Conservation (phyloP, 2,797 vertebrate genomes). For the Cyprinodon diabolis region DNA sequence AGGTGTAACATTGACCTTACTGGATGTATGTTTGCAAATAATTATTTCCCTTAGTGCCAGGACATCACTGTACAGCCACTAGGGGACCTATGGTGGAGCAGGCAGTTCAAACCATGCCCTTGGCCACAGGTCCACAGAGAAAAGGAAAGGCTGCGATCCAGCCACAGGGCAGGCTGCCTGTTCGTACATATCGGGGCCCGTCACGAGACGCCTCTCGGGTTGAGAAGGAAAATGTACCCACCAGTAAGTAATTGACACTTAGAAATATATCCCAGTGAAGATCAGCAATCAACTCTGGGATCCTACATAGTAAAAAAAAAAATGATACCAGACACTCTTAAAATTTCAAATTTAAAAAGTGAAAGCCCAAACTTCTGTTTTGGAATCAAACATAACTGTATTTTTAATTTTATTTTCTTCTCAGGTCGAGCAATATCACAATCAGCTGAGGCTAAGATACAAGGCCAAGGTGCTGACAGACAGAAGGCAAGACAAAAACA, state of each 20-base stretch:
- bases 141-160: conserved; percentile 62
- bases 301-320: background rate
- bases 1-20: too few relatives aligned
- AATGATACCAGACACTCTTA: background rate
- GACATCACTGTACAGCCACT: conserved; percentile 84
- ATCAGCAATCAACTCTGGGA: background rate
- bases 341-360: background rate
- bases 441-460: conserved; percentile 67
- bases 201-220: conserved; percentile 69
- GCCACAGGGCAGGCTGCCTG: conserved; percentile 71
- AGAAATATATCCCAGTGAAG: background rate
- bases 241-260: conserved; percentile 47
- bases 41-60: conserved; percentile 69
- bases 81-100: conserved; percentile 96
- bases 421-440: conserved; percentile 60
- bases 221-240: conserved; percentile 64
- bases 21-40: background rate
- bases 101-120: conserved; percentile 92
- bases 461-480: conserved; percentile 84
- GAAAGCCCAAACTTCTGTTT: too few relatives aligned
- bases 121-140: conserved; percentile 77
- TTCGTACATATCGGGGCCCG: conserved; percentile 63
- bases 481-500: conserved; percentile 88
- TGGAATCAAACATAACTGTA: background rate
- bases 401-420: background rate